Conservation (phyloP, 2,113 vertebrate genomes). For the Catagonus wagneri region DNA sequence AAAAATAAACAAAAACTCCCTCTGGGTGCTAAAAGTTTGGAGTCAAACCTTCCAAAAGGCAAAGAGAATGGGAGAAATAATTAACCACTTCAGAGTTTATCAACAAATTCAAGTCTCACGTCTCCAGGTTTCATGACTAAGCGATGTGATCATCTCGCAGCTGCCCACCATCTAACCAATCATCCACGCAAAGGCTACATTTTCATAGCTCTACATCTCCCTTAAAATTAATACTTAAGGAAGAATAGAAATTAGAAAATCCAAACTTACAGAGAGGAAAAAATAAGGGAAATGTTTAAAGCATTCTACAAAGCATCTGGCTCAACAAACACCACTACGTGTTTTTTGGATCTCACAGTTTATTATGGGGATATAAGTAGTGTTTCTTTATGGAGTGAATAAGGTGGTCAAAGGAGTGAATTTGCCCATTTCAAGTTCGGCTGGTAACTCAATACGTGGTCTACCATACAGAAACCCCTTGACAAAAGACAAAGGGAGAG, state of each 20-base stretch:
- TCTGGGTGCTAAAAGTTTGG: neutral
- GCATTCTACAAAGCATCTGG: neutral
- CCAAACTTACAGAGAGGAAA: neutral
- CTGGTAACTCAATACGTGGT: neutral
- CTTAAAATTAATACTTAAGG: neutral
- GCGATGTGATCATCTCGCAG: neutral
- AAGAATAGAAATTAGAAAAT: conserved; percentile 8
- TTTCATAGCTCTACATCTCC: neutral
- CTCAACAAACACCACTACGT: neutral
- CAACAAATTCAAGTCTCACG: conserved; percentile 21
- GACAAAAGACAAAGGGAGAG: neutral
- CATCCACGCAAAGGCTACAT: neutral
- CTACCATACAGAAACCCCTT: neutral
- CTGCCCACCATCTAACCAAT: neutral
- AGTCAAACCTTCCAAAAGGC: neutral
- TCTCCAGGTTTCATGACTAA: conserved; percentile 4
- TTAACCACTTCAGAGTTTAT: conserved; percentile 25
- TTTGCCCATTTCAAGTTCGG: neutral
- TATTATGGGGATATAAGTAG: neutral
- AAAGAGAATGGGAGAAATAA: neutral
- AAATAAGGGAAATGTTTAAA: neutral
- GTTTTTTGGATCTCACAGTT: neutral
- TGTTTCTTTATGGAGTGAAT: neutral
- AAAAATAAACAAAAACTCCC: conserved; percentile 45
- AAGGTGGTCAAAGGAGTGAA: neutral